Evolutionary conservation across 2,888 invertebrate species (phyloP), one percentile per base, ranked within the genome.

Genomic region (Adelphocoris suturalis): DNA sequence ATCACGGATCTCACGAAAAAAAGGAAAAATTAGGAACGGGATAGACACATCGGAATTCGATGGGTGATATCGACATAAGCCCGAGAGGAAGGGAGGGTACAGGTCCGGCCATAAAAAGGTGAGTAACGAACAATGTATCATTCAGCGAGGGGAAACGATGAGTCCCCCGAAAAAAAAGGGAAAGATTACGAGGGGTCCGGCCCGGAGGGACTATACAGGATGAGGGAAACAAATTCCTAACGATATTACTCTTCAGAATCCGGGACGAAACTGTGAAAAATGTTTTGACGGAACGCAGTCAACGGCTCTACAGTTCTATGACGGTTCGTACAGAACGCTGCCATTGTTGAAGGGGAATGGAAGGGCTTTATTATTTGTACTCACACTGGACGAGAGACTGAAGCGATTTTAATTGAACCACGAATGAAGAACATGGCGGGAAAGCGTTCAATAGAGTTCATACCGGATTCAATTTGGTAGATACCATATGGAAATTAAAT

Each of bases 11-110:
- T 81, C 52, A 27, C 82, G 82, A 23, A 19, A 82, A 52, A 52
- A 0, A 9, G 19, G 28, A 37, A 80, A 80, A 80, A 75, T 16
- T 16, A 14, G 52, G 52, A 52, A 16, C 1, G 13, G 61, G 16
- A 19, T 61, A 19, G 46, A 28, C 4, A 80, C 27, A 80, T 80
- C 81, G 81, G 82, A 82, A 82, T 82, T 52, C 52, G 52, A 82
- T 52, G 52, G 23, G 52, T 19, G 52, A 48, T 52, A 27, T 48
- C 19, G 48, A 7, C 23, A 82, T 52, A 23, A 52, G 52, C 80
- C 5, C 14, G 52, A 12, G 82, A 47, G 46, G 48, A 28, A 28
- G 80, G 28, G 81, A 81, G 13, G 28, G n/a, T 1, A 47, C 13
- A 12, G 81, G 19, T 3, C 0, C 4, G n/a, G 23, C 52, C 4